Evolutionary conservation across 92 coral and sea anemone genomes (phyloP).

Genomic region (Paragorgia papillata): DNA sequence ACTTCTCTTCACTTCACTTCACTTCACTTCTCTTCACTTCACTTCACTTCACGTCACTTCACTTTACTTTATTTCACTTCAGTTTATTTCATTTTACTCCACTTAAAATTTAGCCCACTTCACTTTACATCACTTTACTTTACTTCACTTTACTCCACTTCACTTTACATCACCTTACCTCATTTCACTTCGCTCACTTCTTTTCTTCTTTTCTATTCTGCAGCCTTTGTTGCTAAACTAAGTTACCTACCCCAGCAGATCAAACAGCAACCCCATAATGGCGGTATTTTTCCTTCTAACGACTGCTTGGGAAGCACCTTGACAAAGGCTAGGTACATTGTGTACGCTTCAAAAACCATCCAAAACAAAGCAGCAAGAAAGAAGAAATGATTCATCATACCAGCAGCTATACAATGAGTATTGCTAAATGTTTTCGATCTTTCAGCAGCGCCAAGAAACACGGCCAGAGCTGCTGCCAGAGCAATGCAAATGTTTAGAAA

Average conservation of each 20-base stretch:
- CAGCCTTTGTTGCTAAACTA: no score
- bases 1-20: no score
- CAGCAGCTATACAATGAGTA: conserved; percentile 13
- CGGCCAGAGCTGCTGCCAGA: conserved; percentile 14
- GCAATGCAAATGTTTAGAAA: conserved; percentile 31
- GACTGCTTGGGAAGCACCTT: conserved; percentile 6
- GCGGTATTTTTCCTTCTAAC: not conserved
- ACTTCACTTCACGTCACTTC: no score
- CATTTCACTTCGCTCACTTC: no score
- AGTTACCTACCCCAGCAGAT: not conserved
- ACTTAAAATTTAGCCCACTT: no score
- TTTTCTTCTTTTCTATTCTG: no score
- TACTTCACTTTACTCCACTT: not conserved
- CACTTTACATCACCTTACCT: not conserved
- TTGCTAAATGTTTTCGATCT: conserved; percentile 1
- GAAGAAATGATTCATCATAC: conserved; percentile 11
- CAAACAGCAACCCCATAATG: not conserved
- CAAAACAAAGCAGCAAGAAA: conserved; percentile 24
- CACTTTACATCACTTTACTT: no score
- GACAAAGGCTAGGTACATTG: conserved; percentile 39
- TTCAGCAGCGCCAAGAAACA: conserved; percentile 36
- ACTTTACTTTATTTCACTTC: no score
- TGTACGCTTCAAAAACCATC: conserved; percentile 42
- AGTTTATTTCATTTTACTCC: no score
- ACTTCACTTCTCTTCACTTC: no score